Base-by-base conservation (phyloP, 2,888 invertebrate genomes). In the Melitaea athalia region DNA sequence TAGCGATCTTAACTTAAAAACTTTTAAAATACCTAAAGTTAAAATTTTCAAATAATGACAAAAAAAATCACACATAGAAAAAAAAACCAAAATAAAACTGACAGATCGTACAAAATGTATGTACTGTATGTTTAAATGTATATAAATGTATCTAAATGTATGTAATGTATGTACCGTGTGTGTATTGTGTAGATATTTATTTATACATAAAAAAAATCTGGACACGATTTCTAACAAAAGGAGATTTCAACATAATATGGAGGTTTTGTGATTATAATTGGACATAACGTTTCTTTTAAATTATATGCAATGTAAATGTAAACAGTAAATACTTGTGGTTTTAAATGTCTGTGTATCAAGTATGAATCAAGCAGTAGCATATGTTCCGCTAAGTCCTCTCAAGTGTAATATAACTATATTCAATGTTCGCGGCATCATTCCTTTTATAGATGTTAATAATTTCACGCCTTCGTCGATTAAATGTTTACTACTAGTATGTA, bases 341-440 rank as follows among this genome's bases (percentile, higher is more conserved):
- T 50, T 67, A 49, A 17, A 11, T 10, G 31, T 5, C 72, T 10
- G 66, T 72, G 60, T 68, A 64, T 74, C 57, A 61, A 50, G 63
- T 59, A 55, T 75, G 74, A 73, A 63, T 73, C 73, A 75, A 71
- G 47, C 63, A 72, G 62, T 62, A 65, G 74, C 72, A 72, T 68
- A 73, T 72, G 73, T 70, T 68, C 12, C 55, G 59, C 64, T 71
- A 69, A 69, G 49, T 15, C 49, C 45, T 62, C 52, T 49, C 59
- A 62, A 68, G 62, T 65, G 62, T 50, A 64, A 63, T 62, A 59
- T 64, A 59, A 67, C 59, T 67, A 72, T 65, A 72, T 64, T 59
- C 62, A 64, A 67, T 57, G 67, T 45, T 65, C 67, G 64, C 64
- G 61, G 69, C 67, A 71, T 67, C 67, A 64, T 62, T 62, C 72